Evolutionary conservation across 1,140 invertebrate species (phyloP).

Genomic region (Watersipora subatra): DNA sequence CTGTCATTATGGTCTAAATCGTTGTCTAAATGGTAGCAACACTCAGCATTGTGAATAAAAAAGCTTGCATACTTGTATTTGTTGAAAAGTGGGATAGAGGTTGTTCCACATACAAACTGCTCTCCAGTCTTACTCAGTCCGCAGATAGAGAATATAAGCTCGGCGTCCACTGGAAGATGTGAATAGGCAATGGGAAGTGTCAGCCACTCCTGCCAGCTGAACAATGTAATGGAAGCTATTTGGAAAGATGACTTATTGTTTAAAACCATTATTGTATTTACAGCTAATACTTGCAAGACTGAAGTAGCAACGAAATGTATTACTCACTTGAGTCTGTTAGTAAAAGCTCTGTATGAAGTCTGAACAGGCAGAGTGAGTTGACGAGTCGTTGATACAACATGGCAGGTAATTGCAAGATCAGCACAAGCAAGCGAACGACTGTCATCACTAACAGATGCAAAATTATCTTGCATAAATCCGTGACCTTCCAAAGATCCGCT

Average conservation of each 20-base stretch:
- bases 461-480: constrained; percentile 27
- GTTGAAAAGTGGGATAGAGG: constrained; percentile 76
- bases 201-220: constrained; percentile 95
- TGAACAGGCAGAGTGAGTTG: constrained; percentile 72
- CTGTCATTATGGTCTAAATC: background rate
- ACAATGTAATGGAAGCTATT: constrained; percentile 7
- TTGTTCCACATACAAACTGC: constrained; percentile 70
- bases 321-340: constrained; percentile 75
- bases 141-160: constrained; percentile 80
- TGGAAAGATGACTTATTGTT: background rate
- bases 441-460: background rate
- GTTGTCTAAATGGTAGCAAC: background rate
- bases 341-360: constrained; percentile 85
- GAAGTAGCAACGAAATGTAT: background rate
- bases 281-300: background rate
- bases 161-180: constrained; percentile 75
- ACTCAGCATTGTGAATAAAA: background rate
- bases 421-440: constrained; percentile 46
- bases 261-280: background rate
- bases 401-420: constrained; percentile 72
- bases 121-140: constrained; percentile 77
- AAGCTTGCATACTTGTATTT: constrained; percentile 49
- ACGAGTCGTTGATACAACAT: constrained; percentile 70
- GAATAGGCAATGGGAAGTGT: constrained; percentile 76
- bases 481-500: constrained; percentile 89